Evolutionary conservation across 2,797 vertebrate species (phyloP).

Genomic region (Gambelia wislizenii): DNA sequence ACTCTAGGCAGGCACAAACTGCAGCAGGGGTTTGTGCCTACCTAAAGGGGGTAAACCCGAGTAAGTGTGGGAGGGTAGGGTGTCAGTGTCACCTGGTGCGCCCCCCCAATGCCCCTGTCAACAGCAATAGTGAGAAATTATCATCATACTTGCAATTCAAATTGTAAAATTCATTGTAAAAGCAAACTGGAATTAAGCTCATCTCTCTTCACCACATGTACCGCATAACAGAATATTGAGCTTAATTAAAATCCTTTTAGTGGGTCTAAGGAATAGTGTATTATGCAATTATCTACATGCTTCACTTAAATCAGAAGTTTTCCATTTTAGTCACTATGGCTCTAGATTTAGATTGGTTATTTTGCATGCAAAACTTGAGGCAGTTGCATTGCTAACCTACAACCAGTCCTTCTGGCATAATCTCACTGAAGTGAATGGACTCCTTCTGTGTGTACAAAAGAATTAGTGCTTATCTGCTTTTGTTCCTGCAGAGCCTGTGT

Average conservation of each 20-base stretch:
- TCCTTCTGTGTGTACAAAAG: background rate
- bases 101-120: too few relatives aligned
- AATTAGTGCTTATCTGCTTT: background rate
- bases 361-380: conserved; percentile 27
- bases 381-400: background rate
- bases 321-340: background rate
- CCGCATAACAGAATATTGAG: background rate
- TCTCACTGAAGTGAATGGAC: background rate
- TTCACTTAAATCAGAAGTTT: conserved; percentile 33
- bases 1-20: too few relatives aligned
- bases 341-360: conserved; percentile 26
- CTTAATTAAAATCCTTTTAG: conserved; percentile 22
- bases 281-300: conserved; percentile 18
- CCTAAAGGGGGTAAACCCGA: too few relatives aligned
- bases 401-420: background rate
- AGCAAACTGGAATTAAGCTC: conserved; percentile 46
- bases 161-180: conserved; percentile 12
- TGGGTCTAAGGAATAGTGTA: background rate
- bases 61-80: too few relatives aligned
- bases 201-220: conserved; percentile 1
- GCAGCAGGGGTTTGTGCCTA: too few relatives aligned
- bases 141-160: conserved; percentile 35
- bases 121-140: background rate
- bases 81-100: too few relatives aligned
- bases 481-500: background rate